These are phyloP conservation scores for Saccostrea echinata DNA, from an alignment of 1,140 invertebrate species.

Conservation along the genomic window DNA sequence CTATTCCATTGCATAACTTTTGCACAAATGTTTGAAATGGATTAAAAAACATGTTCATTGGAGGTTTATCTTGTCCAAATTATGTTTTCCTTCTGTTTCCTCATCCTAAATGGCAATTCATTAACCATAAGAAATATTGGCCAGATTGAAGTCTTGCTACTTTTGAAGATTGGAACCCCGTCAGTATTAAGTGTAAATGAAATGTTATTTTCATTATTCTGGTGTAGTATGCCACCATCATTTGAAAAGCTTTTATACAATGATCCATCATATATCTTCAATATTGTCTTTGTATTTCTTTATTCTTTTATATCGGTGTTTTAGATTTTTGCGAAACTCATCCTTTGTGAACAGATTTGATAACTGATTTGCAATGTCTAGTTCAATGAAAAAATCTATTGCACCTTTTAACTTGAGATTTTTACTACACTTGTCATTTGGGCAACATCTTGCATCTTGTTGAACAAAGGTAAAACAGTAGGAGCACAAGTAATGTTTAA, in stretches of 20 bases:
- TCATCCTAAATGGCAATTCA: constrained; percentile 49
- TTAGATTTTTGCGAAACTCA: constrained; percentile 50
- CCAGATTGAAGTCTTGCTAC: constrained; percentile 51
- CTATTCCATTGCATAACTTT: constrained; percentile 33
- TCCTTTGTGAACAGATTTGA: constrained; percentile 47
- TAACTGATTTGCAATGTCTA: constrained; percentile 52
- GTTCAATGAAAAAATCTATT: constrained; percentile 52
- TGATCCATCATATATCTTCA: constrained; percentile 51
- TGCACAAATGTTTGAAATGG: constrained; percentile 35
- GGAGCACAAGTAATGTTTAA: constrained; percentile 53
- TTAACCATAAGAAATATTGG: constrained; percentile 58
- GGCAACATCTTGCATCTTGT: constrained; percentile 32
- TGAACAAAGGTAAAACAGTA: constrained; percentile 46
- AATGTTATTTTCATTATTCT: constrained; percentile 46
- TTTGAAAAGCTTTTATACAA: constrained; percentile 37
- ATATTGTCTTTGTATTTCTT: neutral
- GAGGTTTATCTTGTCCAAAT: constrained; percentile 54
- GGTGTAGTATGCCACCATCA: constrained; percentile 11
- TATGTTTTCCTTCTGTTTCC: constrained; percentile 52
- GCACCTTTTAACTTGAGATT: constrained; percentile 1
- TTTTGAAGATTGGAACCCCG: constrained; percentile 55
- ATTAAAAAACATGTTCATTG: constrained; percentile 39
- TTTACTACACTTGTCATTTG: constrained; percentile 46
- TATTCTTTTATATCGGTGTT: constrained; percentile 43
- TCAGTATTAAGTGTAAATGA: constrained; percentile 58